Conservation (phyloP, 2,888 invertebrate genomes). For the Fabriciana adippe region DNA sequence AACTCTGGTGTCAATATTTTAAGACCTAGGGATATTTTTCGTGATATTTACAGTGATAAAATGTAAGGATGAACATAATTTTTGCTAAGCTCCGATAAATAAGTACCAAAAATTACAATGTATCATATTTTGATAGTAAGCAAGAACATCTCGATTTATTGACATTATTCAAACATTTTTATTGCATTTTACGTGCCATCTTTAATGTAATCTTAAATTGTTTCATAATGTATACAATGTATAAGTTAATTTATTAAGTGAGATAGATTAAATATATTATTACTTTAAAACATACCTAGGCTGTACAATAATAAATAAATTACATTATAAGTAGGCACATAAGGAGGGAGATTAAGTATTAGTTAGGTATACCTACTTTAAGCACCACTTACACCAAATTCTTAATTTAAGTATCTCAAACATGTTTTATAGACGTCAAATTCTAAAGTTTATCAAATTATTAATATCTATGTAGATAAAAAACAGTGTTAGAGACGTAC, state of each 20-base stretch:
- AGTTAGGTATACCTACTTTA: too few species aligned
- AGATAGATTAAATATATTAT: neutral
- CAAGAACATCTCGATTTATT: constrained; percentile 1
- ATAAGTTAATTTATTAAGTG: neutral
- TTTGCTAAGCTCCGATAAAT: constrained; percentile 1
- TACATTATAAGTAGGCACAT: too few species aligned
- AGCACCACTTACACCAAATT: too few species aligned
- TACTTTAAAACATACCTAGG: too few species aligned
- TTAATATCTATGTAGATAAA: too few species aligned
- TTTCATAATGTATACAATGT: neutral
- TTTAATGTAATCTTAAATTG: constrained; percentile 1
- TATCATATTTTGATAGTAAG: neutral
- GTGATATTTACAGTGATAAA: neutral
- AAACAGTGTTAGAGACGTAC: too few species aligned
- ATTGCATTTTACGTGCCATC: constrained; percentile 1
- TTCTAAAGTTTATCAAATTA: too few species aligned
- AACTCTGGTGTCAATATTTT: constrained; percentile 25
- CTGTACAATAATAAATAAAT: too few species aligned
- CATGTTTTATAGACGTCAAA: neutral
- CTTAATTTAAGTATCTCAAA: too few species aligned
- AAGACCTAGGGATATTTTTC: constrained; percentile 7
- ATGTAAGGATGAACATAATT: neutral
- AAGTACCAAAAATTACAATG: neutral
- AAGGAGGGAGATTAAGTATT: too few species aligned
- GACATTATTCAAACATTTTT: neutral